Evolutionary conservation across 2,797 vertebrate genomes (phyloP).

Genomic region (Hoplostethus mediterraneus): DNA sequence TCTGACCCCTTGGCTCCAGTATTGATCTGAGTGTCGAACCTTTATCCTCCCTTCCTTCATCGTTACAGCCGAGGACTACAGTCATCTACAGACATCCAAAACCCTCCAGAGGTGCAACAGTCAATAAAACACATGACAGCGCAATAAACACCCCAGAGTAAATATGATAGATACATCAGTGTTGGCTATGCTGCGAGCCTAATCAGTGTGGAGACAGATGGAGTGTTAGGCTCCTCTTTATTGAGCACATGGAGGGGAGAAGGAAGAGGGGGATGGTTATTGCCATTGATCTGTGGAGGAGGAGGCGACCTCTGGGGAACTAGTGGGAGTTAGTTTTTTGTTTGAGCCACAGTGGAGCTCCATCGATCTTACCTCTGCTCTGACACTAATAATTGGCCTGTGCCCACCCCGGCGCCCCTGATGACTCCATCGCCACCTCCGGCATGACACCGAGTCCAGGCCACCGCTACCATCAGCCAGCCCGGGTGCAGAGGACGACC

Average conservation of each 20-base stretch:
- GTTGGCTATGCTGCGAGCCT: constrained; percentile 11
- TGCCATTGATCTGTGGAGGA: constrained; percentile 65
- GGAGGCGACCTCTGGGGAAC: constrained; percentile 23
- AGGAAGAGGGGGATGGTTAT: constrained; percentile 27
- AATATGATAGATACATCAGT: constrained; percentile 48
- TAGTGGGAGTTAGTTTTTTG: constrained; percentile 45
- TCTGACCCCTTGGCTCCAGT: background rate
- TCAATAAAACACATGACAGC: constrained; percentile 39
- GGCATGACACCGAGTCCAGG: background rate
- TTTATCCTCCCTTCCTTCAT: constrained; percentile 4
- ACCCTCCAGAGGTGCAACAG: constrained; percentile 8
- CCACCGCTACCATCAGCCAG: background rate
- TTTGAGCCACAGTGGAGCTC: constrained; percentile 27
- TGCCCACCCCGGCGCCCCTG: background rate
- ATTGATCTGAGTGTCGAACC: constrained; percentile 4
- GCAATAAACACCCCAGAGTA: constrained; percentile 39
- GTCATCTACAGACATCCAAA: background rate
- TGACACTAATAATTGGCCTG: constrained; percentile 66
- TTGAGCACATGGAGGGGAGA: constrained; percentile 34
- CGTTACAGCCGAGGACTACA: constrained; percentile 4
- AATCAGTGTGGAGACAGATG: constrained; percentile 44
- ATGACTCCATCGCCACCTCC: constrained; percentile 22
- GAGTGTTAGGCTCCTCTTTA: constrained; percentile 33
- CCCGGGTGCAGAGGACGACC: too few species aligned
- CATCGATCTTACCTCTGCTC: constrained; percentile 52